Base-by-base conservation (phyloP, 2,113 vertebrate genomes). In the Macaca fascicularis region DNA sequence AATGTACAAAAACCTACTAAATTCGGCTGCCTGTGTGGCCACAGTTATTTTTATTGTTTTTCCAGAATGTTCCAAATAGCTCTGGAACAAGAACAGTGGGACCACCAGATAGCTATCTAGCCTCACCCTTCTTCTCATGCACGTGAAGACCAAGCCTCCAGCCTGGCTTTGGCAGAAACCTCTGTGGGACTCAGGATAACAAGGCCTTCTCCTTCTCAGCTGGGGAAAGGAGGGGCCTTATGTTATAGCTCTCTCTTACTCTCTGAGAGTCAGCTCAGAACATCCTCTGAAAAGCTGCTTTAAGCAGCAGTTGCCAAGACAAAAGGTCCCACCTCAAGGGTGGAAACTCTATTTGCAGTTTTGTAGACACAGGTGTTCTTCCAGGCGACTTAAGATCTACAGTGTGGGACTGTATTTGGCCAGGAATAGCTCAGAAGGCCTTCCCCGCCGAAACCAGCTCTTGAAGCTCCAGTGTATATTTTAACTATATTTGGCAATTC, bases 31-130 rank as follows among this genome's bases (percentile, higher is more conserved):
- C 32, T 98, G 95, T 98, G 97, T 98, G 98, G 94, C 93, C 97
- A 97, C n/a, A 97, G 92, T 93, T 84, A 95, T 98, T 97, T 97
- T 96, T 96, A 97, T 97, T 97, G 90, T 97, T 98, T 98, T 96
- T 97, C 96, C 95, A 97, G 78, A 98, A 97, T 82, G 81, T 97
- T 97, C 95, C 97, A 97, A 98, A 97, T 95, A 96, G 85, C 84
- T 96, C 90, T 96, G 96, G 84, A 98, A 95, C 40, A 92, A 96
- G 90, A 96, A 96, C 95, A 96, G 93, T 69, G 96, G 90, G 98
- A 96, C 96, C 98, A 95, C 94, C 94, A 96, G 90, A 96, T 86
- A 96, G 88, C 90, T 98, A 88, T 95, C 92, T 81, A 82, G 96
- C 97, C 96, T 95, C 90, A 82, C 84, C 97, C 98, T 95, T 97